Evolutionary conservation across 2,888 invertebrate species (phyloP), one percentile per base, ranked within the genome.

Genomic region (Gari tellinella): DNA sequence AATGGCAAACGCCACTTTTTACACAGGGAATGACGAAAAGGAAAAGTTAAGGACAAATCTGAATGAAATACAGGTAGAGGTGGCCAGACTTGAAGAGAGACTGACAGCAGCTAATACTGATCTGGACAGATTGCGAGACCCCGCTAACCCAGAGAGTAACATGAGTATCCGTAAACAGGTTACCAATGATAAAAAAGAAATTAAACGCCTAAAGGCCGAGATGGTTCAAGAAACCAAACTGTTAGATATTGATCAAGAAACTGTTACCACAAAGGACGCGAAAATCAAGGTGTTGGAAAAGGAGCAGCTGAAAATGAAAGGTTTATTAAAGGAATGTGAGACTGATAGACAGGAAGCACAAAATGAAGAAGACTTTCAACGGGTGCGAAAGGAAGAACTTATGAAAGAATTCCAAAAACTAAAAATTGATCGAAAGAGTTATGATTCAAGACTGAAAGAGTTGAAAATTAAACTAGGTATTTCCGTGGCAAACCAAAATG

Each of bases 91-190:
- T 25, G 75, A 75, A 40, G 75, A 75, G 38, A 57, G 75, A 41
- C 40, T 73, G 17, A 51, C 72, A 19, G 67, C 64, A 8, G 25
- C 64, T 12, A 53, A 55, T 25, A 48, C 67, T n/a, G 77, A 78
- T 23, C 48, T 70, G 15, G 76, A 76, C n/a, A 46, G 73, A 52
- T 41, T 76, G 51, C 55, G 73, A 51, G 80, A 80, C 45, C 79
- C 79, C 10, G 79, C 79, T 0, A 75, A 75, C 26, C 72, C 79
- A 15, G 79, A 79, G 10, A 75, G 74, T 48, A 75, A 58, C 41
- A 72, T 75, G 68, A 72, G 66, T 25, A 69, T 75, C 5, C 60
- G 58, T 26, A 75, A 75, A 41, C 75, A 79, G 37, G 65, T 72
- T 0, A 58, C 62, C 1, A 75, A 69, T 45, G 79, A 79, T 21